Base-by-base conservation (phyloP, 1,140 invertebrate genomes). In the Carposina sasakii region DNA sequence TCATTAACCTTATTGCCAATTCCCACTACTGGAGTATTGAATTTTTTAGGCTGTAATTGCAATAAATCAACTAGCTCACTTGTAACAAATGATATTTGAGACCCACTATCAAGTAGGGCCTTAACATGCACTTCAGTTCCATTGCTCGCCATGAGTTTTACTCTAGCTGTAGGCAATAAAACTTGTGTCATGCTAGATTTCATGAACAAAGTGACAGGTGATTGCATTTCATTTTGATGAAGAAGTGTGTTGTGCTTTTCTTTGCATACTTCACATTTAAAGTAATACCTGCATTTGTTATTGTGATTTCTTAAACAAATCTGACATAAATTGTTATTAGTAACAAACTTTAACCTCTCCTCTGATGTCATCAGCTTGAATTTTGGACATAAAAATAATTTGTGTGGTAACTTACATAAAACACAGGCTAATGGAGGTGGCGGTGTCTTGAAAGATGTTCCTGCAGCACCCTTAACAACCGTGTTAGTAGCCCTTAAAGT, bases 271-370 rank as follows among this genome's bases (percentile, higher is more conserved):
- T 9, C 15, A 34, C 37, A 49, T 23, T 31, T 41, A 13, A 49
- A 49, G n/a, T 22, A 4, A 28, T 30, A 49, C 24, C 22, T 49
- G 20, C 47, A 49, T 16, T 49, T 49, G 1, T 30, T 33, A n/a
- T n/a, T n/a, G n/a, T n/a, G n/a, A n/a, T n/a, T n/a, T n/a, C n/a
- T n/a, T n/a, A n/a, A n/a, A n/a, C n/a, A n/a, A n/a, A n/a, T n/a
- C n/a, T n/a, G n/a, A n/a, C n/a, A n/a, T n/a, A n/a, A n/a, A n/a
- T n/a, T n/a, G n/a, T n/a, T n/a, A n/a, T n/a, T n/a, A n/a, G n/a
- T n/a, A n/a, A n/a, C n/a, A n/a, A n/a, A n/a, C n/a, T n/a, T n/a
- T n/a, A n/a, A n/a, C n/a, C n/a, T n/a, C n/a, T n/a, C n/a, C n/a
- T n/a, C n/a, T n/a, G n/a, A n/a, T n/a, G n/a, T n/a, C n/a, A n/a